These are phyloP conservation scores for Pelodytes ibericus DNA, from an alignment of 2,797 vertebrate species.

Conservation along the genomic window DNA sequence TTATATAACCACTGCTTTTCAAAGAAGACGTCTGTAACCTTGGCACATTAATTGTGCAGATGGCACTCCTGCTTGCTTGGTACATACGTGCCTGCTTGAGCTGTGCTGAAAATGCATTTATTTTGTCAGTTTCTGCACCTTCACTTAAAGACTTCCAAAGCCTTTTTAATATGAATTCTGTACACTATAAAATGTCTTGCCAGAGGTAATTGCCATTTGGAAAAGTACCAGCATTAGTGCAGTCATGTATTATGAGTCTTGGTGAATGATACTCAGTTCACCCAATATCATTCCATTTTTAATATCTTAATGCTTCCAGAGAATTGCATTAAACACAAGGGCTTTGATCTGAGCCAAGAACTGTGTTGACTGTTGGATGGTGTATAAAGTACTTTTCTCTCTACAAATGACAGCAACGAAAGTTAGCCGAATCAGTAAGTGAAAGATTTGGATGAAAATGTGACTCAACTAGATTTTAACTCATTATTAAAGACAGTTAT, in stretches of 20 bases:
- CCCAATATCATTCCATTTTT: constrained; percentile 42
- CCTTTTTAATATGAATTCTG: background rate
- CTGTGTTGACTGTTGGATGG: constrained; percentile 24
- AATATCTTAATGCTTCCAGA: constrained; percentile 46
- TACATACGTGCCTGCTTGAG: background rate
- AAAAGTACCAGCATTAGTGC: constrained; percentile 24
- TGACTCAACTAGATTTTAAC: background rate
- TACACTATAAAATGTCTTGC: constrained; percentile 21
- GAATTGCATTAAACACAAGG: constrained; percentile 40
- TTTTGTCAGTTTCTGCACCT: background rate
- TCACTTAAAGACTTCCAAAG: constrained; percentile 17
- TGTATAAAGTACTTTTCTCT: constrained; percentile 19
- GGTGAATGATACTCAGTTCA: constrained; percentile 17
- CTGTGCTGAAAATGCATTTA: background rate
- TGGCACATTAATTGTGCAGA: too few relatives aligned
- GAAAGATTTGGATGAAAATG: background rate
- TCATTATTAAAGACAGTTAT: background rate
- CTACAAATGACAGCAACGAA: background rate
- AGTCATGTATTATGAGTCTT: constrained; percentile 34
- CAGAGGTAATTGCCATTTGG: constrained; percentile 43
- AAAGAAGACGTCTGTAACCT: too few relatives aligned
- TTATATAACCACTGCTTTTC: too few relatives aligned
- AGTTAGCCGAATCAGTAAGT: background rate
- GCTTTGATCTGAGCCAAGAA: constrained; percentile 38
- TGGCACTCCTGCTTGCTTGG: background rate